phyloP scores from a whole-genome alignment of 2,888 invertebrate species.

The Uloborus plumipes region DNA sequence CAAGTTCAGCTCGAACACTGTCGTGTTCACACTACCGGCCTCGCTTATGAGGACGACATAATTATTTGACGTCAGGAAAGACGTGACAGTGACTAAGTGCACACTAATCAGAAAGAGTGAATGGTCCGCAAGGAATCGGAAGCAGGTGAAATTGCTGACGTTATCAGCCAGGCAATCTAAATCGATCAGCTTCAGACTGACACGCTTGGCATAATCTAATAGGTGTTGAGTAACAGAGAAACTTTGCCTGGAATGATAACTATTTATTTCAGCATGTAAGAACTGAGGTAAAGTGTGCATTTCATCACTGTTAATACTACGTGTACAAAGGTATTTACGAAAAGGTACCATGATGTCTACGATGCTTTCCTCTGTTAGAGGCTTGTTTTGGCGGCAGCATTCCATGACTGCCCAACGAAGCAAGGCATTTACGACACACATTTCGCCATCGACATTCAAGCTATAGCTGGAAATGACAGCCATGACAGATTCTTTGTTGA shows the following conservation, averaged over 20 bases:
- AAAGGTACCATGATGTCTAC: constrained; percentile 60
- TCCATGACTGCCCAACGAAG: constrained; percentile 64
- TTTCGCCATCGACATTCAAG: constrained; percentile 56
- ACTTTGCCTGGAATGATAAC: constrained; percentile 60
- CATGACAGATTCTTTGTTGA: constrained; percentile 60
- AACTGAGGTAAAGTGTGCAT: constrained; percentile 58
- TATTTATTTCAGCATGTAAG: constrained; percentile 59
- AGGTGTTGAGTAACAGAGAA: constrained; percentile 59
- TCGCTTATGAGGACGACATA: constrained; percentile 60
- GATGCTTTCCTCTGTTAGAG: constrained; percentile 57
- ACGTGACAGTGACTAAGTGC: constrained; percentile 55
- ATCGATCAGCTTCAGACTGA: constrained; percentile 54
- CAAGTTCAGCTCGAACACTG: constrained; percentile 58
- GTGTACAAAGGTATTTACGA: constrained; percentile 56
- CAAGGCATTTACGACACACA: constrained; percentile 61
- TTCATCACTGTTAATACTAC: constrained; percentile 58
- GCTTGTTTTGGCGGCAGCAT: constrained; percentile 61
- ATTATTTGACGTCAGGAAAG: constrained; percentile 59
- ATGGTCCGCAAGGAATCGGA: constrained; percentile 54
- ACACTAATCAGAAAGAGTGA: constrained; percentile 58
- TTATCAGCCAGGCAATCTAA: constrained; percentile 59
- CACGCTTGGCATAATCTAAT: constrained; percentile 55
- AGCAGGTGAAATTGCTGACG: constrained; percentile 59
- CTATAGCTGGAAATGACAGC: constrained; percentile 60
- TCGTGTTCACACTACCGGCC: constrained; percentile 39